Evolutionary conservation across 2,888 invertebrate genomes (phyloP), one percentile per base, ranked within the genome.

Genomic region (Melanostoma mellinum): DNA sequence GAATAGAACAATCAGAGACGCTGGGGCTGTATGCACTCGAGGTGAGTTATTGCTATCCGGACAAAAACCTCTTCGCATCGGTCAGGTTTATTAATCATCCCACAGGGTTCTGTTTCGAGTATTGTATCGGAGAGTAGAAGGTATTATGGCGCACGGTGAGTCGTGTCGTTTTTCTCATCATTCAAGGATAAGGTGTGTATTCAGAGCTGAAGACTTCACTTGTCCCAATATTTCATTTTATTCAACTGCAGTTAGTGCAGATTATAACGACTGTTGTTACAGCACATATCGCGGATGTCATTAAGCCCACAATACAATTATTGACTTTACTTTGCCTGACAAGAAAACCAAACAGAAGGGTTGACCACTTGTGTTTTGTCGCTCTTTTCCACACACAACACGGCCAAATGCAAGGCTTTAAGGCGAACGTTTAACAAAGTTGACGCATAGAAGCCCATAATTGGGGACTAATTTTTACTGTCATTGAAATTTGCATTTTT

Each of bases 51-150:
- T 76, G 68, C 71, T 68, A 36, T 61, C 63, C 81, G 77, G 68
- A 72, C 72, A 68, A 67, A 48, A 63, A 55, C 68, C 56, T 68
- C 55, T 72, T 72, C 52, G 81, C 78, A 55, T 48, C 55, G 78
- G 78, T 67, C 73, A 68, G 67, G 77, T 61, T 68, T 68, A 77
- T 82, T 77, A 77, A 82, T 82, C 81, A 82, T 82, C 68, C 61
- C 40, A 65, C 55, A 50, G 38, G 56, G 50, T 56, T 68, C 40
- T 68, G 71, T 44, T 44, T 58, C 9, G 20, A 46, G 10, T 61
- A 81, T 69, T 61, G 52, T 78, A 56, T 58, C 36, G 35, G 10
- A 55, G 50, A 33, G 3, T 20, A 38, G 50, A 65, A 35, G 48
- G n/a, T 61, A 55, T 61, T 56, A 44, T 58, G 36, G 42, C 32